Evolutionary conservation across 2,888 invertebrate genomes (phyloP).

Genomic region (Palloptera scutellata): DNA sequence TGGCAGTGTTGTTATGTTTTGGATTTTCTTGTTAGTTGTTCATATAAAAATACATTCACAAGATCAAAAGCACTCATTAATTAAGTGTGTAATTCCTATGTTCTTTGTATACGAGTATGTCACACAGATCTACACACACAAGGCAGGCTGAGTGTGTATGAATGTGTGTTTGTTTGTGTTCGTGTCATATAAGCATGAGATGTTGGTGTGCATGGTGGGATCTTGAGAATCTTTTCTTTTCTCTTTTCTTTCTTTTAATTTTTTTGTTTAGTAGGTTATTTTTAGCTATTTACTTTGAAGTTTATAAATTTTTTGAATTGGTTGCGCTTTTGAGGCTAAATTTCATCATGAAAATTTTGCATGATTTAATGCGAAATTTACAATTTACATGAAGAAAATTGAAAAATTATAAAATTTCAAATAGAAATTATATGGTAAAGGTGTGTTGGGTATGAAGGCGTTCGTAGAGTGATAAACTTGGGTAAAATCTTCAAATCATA

Average conservation of each 20-base stretch:
- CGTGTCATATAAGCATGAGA: neutral
- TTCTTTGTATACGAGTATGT: conserved; percentile 34
- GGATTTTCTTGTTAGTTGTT: conserved; percentile 8
- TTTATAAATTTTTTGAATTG: conserved; percentile 16
- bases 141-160: conserved; percentile 9
- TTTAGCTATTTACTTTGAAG: conserved; percentile 22
- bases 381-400: too few species aligned
- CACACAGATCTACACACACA: conserved; percentile 11
- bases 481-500: too few species aligned
- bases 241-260: conserved; percentile 4
- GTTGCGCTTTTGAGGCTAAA: conserved; percentile 14
- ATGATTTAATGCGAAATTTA: too few species aligned
- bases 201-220: conserved; percentile 26
- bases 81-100: conserved; percentile 59
- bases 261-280: conserved; percentile 16
- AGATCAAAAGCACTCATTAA: conserved; percentile 57
- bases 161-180: conserved; percentile 6
- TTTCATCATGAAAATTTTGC: conserved; percentile 4
- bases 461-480: too few species aligned
- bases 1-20: conserved; percentile 8
- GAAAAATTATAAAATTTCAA: too few species aligned
- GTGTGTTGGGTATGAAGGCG: too few species aligned
- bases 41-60: conserved; percentile 23
- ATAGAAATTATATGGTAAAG: too few species aligned
- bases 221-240: conserved; percentile 11